Evolutionary conservation across 2,113 vertebrate genomes (phyloP).

Genomic region (Oryzias celebensis): DNA sequence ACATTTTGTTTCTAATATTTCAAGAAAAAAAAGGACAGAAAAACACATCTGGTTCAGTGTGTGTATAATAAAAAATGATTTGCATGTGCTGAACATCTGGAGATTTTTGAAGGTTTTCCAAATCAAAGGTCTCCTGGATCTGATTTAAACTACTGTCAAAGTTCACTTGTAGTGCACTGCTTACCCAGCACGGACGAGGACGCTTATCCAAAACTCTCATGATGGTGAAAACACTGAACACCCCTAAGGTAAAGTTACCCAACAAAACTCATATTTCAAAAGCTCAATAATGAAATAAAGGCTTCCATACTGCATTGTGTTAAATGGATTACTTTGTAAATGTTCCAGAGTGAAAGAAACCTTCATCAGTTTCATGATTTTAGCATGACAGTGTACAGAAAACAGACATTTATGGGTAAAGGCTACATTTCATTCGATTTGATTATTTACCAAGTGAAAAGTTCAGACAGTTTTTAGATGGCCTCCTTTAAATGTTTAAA

Average conservation of each 20-base stretch:
- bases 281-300: slow-evolving; percentile 26
- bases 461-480: slow-evolving; percentile 38
- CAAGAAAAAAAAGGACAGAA: background rate
- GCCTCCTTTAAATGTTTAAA: slow-evolving; percentile 43
- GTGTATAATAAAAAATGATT: slow-evolving; percentile 18
- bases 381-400: slow-evolving; percentile 12
- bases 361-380: slow-evolving; percentile 16
- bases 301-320: slow-evolving; percentile 2
- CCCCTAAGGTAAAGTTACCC: slow-evolving; percentile 9
- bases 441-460: slow-evolving; percentile 19
- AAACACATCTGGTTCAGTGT: slow-evolving; percentile 6
- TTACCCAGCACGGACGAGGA: background rate
- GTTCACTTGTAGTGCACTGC: slow-evolving; percentile 3
- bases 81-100: slow-evolving; percentile 26
- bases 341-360: slow-evolving; percentile 16
- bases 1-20: background rate
- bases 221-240: slow-evolving; percentile 22
- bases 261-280: slow-evolving; percentile 25
- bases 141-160: background rate
- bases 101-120: slow-evolving; percentile 8
- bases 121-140: background rate
- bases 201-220: background rate
- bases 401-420: background rate
- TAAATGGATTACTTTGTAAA: slow-evolving; percentile 29
- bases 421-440: slow-evolving; percentile 15